Conservation (phyloP, 2,113 vertebrate genomes). For the Coptodon bakossiorum region DNA sequence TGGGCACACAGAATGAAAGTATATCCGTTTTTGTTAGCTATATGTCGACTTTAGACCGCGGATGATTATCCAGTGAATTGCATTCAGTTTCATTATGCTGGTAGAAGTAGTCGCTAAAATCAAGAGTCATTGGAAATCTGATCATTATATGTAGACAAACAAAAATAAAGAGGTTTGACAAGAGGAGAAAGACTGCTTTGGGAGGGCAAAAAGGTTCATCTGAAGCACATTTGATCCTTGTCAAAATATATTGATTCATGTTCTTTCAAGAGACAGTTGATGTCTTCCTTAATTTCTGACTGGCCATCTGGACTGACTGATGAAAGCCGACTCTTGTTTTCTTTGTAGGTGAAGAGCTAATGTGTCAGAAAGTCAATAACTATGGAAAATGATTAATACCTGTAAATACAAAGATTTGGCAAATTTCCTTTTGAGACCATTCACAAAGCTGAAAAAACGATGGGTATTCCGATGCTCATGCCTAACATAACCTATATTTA, state of each 20-base stretch:
- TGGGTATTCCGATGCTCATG: not conserved
- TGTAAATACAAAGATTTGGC: not conserved
- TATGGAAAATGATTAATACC: not conserved
- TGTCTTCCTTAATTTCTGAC: slow-evolving; percentile 64
- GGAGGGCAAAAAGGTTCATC: slow-evolving; percentile 62
- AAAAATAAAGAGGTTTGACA: slow-evolving; percentile 53
- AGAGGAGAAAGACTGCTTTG: slow-evolving; percentile 46
- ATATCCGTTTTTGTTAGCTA: not conserved
- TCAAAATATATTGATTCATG: slow-evolving; percentile 72
- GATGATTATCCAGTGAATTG: not conserved
- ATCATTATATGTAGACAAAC: slow-evolving; percentile 25
- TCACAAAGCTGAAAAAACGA: not conserved
- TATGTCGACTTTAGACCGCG: not conserved
- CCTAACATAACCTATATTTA: not conserved
- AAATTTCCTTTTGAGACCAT: not conserved
- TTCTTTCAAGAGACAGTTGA: slow-evolving; percentile 64
- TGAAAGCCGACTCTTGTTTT: slow-evolving; percentile 1
- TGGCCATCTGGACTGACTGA: slow-evolving; percentile 45
- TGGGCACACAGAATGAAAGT: not conserved
- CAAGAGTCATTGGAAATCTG: not conserved
- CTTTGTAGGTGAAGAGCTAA: not conserved
- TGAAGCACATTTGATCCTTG: slow-evolving; percentile 69
- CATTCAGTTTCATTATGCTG: not conserved
- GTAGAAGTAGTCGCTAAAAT: not conserved
- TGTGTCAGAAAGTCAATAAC: slow-evolving; percentile 8